Percentiles rank a stretch among this genome's conserved stretches.
These are phyloP conservation scores for Apodemus speciosus DNA, from an alignment of 2,113 vertebrate species.

Conservation along the genomic window DNA sequence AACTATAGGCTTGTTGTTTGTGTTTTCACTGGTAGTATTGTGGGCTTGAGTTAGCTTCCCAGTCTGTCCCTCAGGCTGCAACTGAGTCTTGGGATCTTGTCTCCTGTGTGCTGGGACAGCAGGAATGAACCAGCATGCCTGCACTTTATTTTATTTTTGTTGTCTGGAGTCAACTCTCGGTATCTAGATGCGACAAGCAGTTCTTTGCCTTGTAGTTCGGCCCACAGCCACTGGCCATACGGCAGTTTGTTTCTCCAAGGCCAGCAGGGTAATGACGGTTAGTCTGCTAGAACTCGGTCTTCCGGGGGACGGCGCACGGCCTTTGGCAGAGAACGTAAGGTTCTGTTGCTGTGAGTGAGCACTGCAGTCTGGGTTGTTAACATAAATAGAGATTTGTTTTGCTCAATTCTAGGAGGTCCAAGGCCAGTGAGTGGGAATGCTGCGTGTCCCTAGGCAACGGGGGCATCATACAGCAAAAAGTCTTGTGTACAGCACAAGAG, in stretches of 20 bases:
- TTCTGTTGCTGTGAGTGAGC: neutral
- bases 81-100: neutral
- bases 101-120: neutral
- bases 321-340: neutral
- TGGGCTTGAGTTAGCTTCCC: neutral
- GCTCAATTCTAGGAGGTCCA: neutral
- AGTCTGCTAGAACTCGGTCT: neutral
- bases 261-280: neutral
- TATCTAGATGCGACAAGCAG: neutral
- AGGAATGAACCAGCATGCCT: neutral
- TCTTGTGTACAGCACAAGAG: neutral
- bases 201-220: neutral
- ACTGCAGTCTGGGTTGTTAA: neutral
- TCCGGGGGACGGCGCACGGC: neutral
- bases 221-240: neutral
- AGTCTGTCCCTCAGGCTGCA: neutral
- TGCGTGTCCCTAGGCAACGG: neutral
- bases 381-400: neutral
- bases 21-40: neutral
- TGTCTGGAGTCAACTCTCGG: neutral
- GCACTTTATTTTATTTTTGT: neutral
- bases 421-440: neutral
- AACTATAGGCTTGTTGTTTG: neutral
- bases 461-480: neutral
- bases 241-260: neutral